Conservation (phyloP, 2,797 vertebrate genomes). For the Rhinatrema bivittatum region DNA sequence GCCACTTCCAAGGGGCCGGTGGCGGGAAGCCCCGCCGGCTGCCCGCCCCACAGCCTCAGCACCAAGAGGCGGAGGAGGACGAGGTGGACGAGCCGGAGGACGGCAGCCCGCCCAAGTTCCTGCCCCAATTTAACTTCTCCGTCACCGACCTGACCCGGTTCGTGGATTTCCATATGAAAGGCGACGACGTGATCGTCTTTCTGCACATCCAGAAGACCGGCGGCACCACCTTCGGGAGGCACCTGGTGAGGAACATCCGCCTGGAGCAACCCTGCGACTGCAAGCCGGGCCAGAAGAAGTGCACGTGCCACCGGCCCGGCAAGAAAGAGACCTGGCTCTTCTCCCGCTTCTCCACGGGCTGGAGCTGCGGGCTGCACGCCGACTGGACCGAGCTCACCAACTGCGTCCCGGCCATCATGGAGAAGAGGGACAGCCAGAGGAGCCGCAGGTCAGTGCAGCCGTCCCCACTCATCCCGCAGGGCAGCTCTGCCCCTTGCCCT, state of each 20-base stretch:
- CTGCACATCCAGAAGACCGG: constrained; percentile 97
- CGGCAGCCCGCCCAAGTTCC: constrained; percentile 49
- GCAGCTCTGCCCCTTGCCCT: too few relatives aligned
- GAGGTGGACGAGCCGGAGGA: constrained; percentile 69
- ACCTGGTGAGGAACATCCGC: constrained; percentile 92
- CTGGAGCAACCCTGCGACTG: constrained; percentile 92
- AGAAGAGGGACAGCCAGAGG: constrained; percentile 75
- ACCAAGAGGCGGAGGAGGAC: constrained; percentile 64
- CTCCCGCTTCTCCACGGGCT: constrained; percentile 94
- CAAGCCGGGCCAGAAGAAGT: constrained; percentile 92
- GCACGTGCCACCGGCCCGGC: constrained; percentile 87
- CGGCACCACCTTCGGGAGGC: constrained; percentile 90
- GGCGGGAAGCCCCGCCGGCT: constrained; percentile 31
- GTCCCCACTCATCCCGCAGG: too few relatives aligned
- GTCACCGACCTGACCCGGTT: constrained; percentile 78
- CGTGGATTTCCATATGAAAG: constrained; percentile 87
- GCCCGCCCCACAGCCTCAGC: constrained; percentile 56
- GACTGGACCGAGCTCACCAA: constrained; percentile 97
- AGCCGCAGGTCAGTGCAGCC: constrained; percentile 58
- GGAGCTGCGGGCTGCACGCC: constrained; percentile 95
- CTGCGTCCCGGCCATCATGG: constrained; percentile 91
- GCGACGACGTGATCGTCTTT: constrained; percentile 91
- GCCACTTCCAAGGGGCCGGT: constrained; percentile 9
- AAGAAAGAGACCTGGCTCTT: constrained; percentile 95
- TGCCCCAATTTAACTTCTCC: constrained; percentile 77